Percentiles rank a stretch among this genome's conserved stretches.
phyloP scores from a whole-genome alignment of 2,113 vertebrate genomes.

The Mustela lutreola region DNA sequence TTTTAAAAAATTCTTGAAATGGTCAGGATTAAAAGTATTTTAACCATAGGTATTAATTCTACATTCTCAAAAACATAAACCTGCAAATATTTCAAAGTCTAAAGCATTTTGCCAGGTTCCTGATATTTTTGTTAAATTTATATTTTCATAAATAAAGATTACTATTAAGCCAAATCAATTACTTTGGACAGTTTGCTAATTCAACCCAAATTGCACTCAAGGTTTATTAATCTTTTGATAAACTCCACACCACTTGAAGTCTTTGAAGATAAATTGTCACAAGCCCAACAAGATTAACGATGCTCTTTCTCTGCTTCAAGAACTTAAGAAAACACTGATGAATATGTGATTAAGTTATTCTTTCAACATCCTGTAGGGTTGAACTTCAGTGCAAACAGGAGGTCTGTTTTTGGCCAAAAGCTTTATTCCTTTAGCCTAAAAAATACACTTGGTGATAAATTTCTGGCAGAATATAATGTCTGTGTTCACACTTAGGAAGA shows the following conservation, averaged over 20 bases:
- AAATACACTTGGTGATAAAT: neutral
- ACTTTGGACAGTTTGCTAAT: constrained; percentile 69
- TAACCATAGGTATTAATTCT: constrained; percentile 62
- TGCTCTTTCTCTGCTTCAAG: constrained; percentile 78
- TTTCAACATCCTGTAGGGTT: constrained; percentile 68
- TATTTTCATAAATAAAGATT: constrained; percentile 74
- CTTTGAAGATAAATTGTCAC: constrained; percentile 77
- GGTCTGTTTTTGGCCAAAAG: neutral
- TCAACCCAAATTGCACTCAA: constrained; percentile 61
- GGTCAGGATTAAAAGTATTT: constrained; percentile 4
- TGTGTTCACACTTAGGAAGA: neutral
- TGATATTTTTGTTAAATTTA: constrained; percentile 32
- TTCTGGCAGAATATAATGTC: neutral
- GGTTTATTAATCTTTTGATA: constrained; percentile 74
- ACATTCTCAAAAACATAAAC: constrained; percentile 42
- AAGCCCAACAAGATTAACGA: constrained; percentile 74
- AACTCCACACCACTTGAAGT: constrained; percentile 57
- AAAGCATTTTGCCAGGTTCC: neutral
- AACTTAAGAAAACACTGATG: constrained; percentile 66
- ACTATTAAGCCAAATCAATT: constrained; percentile 74
- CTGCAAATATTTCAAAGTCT: constrained; percentile 39
- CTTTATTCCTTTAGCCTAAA: constrained; percentile 24
- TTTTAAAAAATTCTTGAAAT: neutral
- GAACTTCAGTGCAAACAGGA: constrained; percentile 68
- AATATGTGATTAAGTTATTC: constrained; percentile 76